Evolutionary conservation across 2,113 vertebrate species (phyloP).

Genomic region (Aegithalos caudatus): DNA sequence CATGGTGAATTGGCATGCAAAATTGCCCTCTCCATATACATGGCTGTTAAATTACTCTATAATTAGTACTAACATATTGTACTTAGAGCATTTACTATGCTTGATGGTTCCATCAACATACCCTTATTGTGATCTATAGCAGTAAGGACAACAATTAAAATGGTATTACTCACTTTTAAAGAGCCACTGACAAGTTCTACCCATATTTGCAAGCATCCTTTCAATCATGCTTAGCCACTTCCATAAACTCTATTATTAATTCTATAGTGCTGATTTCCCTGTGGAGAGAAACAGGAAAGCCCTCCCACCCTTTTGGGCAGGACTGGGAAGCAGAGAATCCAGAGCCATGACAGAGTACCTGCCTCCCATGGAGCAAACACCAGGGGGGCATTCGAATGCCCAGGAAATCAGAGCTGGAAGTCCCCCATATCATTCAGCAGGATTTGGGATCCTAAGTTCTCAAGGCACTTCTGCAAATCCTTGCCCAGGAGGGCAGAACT

Average conservation of each 20-base stretch:
- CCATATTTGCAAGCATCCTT: not conserved
- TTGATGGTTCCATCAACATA: slow-evolving; percentile 33
- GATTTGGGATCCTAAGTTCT: not conserved
- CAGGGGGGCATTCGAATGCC: rapidly evolving
- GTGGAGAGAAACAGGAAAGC: not conserved
- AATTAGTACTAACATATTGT: slow-evolving; percentile 50
- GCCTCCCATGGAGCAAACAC: not conserved
- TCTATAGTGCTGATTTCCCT: not conserved
- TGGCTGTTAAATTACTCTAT: slow-evolving; percentile 33
- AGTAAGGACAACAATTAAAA: slow-evolving; percentile 8
- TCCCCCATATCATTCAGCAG: not conserved
- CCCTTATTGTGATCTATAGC: slow-evolving; percentile 41
- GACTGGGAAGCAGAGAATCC: not conserved
- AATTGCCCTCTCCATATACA: not conserved
- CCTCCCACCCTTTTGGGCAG: not conserved
- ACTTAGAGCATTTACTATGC: slow-evolving; percentile 30
- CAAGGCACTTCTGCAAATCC: not conserved
- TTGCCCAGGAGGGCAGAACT: not conserved
- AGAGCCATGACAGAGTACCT: not conserved
- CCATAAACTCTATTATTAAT: not conserved
- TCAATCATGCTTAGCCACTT: not conserved
- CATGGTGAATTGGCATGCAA: slow-evolving; percentile 7
- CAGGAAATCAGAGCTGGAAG: not conserved
- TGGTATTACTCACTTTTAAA: slow-evolving; percentile 32
- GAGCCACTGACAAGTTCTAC: not conserved